Evolutionary conservation across 1,140 invertebrate genomes (phyloP), one percentile per base, ranked within the genome.

Genomic region (Anadara kagoshimensis): DNA sequence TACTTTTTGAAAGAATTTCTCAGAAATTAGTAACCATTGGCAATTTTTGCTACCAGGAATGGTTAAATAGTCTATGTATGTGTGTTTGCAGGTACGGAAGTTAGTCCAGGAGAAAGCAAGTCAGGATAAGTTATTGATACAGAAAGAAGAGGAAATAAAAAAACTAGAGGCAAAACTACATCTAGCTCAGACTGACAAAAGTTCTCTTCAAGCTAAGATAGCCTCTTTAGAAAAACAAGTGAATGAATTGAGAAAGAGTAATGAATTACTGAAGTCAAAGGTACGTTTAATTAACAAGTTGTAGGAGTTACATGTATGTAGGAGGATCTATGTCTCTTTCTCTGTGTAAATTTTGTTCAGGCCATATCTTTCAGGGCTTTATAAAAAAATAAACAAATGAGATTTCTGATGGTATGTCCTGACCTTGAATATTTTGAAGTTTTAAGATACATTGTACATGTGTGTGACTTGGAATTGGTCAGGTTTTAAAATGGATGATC

Each of bases 211-310:
- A 7, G 74, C 74, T 10, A 76, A 63, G 44, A 56, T 76, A 43
- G 74, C 74, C 16, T 36, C 68, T 18, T 47, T 76, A 16, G 74
- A 76, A 41, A 76, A 76, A 43, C 56, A 70, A 51, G 24, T 71
- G 8, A 76, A 76, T 36, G 74, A 76, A 64, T 16, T 65, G 12
- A 70, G 61, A 26, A 76, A 76, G 56, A 71, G 74, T 53, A 76
- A 76, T 56, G 68, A 70, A 22, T 41, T 71, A 14, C 56, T 76
- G 2, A 76, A 71, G 36, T 71, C 66, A 47, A 76, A 70, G 74
- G 74, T 71, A 43, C 8, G 16, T n/a, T 0, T 22, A 1, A 36
- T 29, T 0, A 29, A 16, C n/a, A n/a, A 47, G n/a, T 57, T 14
- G 22, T 4, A 14, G 12, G 1, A 56, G 54, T 18, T n/a, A 41